Evolutionary conservation across 2,113 vertebrate species (phyloP), one percentile per base, ranked within the genome.

Genomic region (Aptenodytes forsteri): DNA sequence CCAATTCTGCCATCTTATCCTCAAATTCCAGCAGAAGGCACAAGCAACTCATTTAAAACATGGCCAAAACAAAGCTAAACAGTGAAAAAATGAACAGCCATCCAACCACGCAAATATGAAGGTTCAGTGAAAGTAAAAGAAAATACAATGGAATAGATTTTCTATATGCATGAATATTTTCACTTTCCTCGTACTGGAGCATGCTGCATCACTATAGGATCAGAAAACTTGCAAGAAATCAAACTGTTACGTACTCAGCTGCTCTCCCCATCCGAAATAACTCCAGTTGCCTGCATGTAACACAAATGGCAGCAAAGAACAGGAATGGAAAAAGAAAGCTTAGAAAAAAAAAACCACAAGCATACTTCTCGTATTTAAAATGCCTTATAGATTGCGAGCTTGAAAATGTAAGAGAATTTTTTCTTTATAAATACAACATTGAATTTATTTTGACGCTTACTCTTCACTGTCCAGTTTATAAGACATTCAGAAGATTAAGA

Each of bases 231-330:
- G 80, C 77, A 95, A 97, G 67, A 89, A 98, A 98, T 98, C 94
- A 94, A 96, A 98, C 91, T 91, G 96, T 98, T 99, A 99, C 99
- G 98, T 99, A 99, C 99, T 99, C 97, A 98, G 98, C 89, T 99
- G 98, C 85, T 99, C 98, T 98, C 98, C 98, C 99, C 99, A 99
- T 99, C 99, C 99, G 98, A 99, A 99, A 99, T 99, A 99, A 98
- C 97, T 98, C 98, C 98, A 99, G 99, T 98, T 99, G 99, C 99
- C 99, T 99, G 99, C 97, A 98, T 97, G 98, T 98, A 98, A 97
- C 97, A 97, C 97, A 99, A 98, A 98, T 73, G 97, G 98, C 98
- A 99, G 91, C 97, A 98, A 98, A 97, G 90, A 97, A 98, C 29
- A 97, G 95, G 94, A 97, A 88, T 94, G 90, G 97, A 85, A 97